Evolutionary conservation across 2,797 vertebrate species (phyloP).

Genomic region (Brachyrhaphis roseni): DNA sequence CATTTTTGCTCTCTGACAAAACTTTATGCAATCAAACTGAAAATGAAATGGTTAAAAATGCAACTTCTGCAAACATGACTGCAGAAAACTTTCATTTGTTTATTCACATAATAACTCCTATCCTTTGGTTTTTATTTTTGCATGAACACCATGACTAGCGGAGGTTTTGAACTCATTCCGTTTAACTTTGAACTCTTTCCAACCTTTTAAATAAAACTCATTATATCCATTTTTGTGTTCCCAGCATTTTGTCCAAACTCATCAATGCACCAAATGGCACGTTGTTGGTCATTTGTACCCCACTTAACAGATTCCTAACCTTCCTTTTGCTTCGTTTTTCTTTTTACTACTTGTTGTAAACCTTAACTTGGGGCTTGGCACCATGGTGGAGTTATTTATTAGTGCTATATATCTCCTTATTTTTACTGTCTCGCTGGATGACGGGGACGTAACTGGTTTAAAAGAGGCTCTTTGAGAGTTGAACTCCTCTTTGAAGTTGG

Average conservation of each 20-base stretch:
- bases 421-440: constrained; percentile 87
- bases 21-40: not conserved
- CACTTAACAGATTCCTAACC: constrained; percentile 25
- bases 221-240: constrained; percentile 22
- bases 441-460: constrained; percentile 75
- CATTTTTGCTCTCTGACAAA: not conserved
- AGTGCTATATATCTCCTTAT: constrained; percentile 74
- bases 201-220: not conserved
- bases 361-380: constrained; percentile 64
- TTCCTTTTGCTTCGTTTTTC: constrained; percentile 47
- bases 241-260: constrained; percentile 31
- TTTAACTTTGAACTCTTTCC: not conserved
- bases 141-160: not conserved
- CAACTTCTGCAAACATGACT: not conserved
- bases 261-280: constrained; percentile 53
- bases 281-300: constrained; percentile 3
- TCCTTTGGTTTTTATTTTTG: not conserved
- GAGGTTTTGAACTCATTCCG: not conserved
- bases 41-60: not conserved
- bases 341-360: constrained; percentile 74
- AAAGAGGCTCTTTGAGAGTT: constrained; percentile 73
- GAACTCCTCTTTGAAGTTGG: constrained; percentile 90
- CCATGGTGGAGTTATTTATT: constrained; percentile 91
- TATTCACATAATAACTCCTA: not conserved
- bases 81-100: not conserved